Evolutionary conservation across 1,140 invertebrate genomes (phyloP).

Genomic region (Eubasilissa regina): DNA sequence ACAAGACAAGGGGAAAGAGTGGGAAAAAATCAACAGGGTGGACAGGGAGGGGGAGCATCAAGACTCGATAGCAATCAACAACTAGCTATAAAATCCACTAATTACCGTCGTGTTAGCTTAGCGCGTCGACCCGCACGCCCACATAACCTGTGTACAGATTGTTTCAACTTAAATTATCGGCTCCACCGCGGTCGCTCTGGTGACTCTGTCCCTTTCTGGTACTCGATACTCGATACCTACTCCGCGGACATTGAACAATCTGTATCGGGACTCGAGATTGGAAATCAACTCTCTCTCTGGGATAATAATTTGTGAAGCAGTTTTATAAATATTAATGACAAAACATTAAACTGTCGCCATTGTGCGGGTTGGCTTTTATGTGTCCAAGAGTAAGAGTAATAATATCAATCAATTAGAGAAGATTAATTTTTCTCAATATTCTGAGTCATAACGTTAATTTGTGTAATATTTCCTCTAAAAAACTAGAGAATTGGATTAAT

Average conservation of each 20-base stretch:
- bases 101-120: conserved; percentile 56
- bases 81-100: conserved; percentile 60
- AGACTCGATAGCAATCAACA: conserved; percentile 58
- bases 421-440: too few species aligned
- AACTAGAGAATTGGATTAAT: too few species aligned
- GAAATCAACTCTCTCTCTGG: not conserved
- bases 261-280: not conserved
- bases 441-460: too few species aligned
- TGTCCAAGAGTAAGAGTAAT: too few species aligned
- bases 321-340: not conserved
- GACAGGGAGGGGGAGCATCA: conserved; percentile 7
- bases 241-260: conserved; percentile 1
- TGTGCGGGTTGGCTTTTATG: too few species aligned
- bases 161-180: conserved; percentile 5
- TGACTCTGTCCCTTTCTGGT: conserved; percentile 3
- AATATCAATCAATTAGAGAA: too few species aligned
- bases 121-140: conserved; percentile 38
- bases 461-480: too few species aligned
- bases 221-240: not conserved
- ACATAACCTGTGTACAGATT: not conserved
- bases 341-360: too few species aligned
- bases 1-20: conserved; percentile 13
- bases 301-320: not conserved
- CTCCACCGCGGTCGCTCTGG: not conserved
- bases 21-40: conserved; percentile 12